phyloP scores from a whole-genome alignment of 2,888 invertebrate species.

The Nephrotoma guestfalica region DNA sequence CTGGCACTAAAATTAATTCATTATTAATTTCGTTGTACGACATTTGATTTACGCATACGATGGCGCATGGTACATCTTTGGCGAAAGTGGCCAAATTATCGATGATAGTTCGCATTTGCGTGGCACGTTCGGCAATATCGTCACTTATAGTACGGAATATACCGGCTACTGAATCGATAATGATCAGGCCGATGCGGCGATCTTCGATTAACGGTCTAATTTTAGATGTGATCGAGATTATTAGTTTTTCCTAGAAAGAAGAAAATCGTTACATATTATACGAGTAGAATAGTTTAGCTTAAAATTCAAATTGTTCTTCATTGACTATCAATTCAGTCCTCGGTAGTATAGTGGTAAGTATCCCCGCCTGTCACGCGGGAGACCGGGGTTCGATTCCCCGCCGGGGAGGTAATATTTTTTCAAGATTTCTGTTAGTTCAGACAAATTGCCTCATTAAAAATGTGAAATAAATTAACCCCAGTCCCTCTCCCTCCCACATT shows the following conservation, averaged over 20 bases:
- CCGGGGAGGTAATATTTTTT: not conserved
- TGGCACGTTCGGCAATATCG: conserved; percentile 33
- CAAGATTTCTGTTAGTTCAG: too few relatives aligned
- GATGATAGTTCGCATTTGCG: conserved; percentile 41
- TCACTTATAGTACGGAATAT: conserved; percentile 43
- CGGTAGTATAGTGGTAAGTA: conserved; percentile 6
- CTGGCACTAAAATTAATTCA: conserved; percentile 30
- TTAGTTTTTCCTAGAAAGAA: not conserved
- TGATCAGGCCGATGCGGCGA: conserved; percentile 42
- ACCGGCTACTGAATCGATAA: conserved; percentile 63
- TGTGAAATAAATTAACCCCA: too few relatives aligned
- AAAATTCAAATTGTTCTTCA: too few relatives aligned
- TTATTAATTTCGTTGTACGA: conserved; percentile 12
- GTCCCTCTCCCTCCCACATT: too few relatives aligned
- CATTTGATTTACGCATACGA: conserved; percentile 63
- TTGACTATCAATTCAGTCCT: not conserved
- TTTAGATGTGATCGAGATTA: not conserved
- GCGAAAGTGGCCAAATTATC: conserved; percentile 39
- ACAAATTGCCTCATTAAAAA: too few relatives aligned
- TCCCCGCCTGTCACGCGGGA: conserved; percentile 6
- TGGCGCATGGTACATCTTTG: conserved; percentile 37
- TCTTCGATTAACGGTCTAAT: conserved; percentile 30
- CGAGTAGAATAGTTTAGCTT: not conserved
- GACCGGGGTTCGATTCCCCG: conserved; percentile 6
- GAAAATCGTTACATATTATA: too few relatives aligned